These are phyloP conservation scores for Lymantria dispar DNA, from an alignment of 2,888 invertebrate species.

Conservation along the genomic window DNA sequence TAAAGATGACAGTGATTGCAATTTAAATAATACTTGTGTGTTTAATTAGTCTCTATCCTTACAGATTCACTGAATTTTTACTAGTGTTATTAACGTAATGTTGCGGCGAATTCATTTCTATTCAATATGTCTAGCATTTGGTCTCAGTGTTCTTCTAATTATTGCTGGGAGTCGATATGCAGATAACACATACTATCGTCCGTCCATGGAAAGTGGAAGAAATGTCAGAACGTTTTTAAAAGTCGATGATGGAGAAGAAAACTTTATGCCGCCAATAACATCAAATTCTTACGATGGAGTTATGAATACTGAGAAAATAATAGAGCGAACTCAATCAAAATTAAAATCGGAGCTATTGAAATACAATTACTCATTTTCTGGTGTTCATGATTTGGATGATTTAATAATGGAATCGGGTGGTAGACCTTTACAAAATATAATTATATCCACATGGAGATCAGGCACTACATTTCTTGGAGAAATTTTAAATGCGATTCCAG, in stretches of 20 bases:
- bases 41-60: conserved; percentile 40
- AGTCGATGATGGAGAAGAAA: conserved; percentile 78
- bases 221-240: conserved; percentile 81
- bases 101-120: conserved; percentile 78
- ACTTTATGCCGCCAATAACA: conserved; percentile 51
- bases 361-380: conserved; percentile 63
- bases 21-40: conserved; percentile 57
- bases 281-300: conserved; percentile 64
- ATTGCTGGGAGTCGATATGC: conserved; percentile 81
- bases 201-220: conserved; percentile 66
- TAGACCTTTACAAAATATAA: conserved; percentile 87
- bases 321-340: conserved; percentile 62
- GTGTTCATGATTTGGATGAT: conserved; percentile 83
- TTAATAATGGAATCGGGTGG: conserved; percentile 87
- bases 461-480: conserved; percentile 96
- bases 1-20: conserved; percentile 65
- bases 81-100: conserved; percentile 65
- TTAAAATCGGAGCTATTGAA: conserved; percentile 63
- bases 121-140: conserved; percentile 78
- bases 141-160: conserved; percentile 77
- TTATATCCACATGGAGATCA: conserved; percentile 95
- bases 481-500: conserved; percentile 91
- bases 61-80: conserved; percentile 41
- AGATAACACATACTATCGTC: conserved; percentile 77
- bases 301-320: conserved; percentile 60